Conservation (phyloP, 2,797 vertebrate species). For the Vipera ursinii region DNA sequence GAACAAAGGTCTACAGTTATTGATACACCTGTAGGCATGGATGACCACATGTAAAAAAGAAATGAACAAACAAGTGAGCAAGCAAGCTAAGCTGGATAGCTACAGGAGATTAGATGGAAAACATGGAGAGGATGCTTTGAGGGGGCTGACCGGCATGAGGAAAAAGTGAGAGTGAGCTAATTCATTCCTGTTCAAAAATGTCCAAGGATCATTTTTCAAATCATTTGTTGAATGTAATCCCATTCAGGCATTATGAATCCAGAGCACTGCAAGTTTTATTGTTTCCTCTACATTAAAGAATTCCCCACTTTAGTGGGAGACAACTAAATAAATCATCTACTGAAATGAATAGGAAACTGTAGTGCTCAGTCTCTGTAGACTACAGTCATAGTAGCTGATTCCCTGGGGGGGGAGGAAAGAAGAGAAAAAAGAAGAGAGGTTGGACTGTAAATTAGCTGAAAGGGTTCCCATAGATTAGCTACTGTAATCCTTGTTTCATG, state of each 20-base stretch:
- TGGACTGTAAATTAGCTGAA: conserved; percentile 3
- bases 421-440: background rate
- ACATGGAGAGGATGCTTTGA: background rate
- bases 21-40: background rate
- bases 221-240: background rate
- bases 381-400: background rate
- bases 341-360: background rate
- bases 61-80: background rate
- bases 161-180: background rate
- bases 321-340: background rate
- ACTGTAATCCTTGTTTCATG: conserved; percentile 46
- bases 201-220: background rate
- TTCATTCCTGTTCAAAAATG: background rate
- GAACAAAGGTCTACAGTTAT: background rate
- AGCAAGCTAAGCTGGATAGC: background rate
- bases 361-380: background rate
- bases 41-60: background rate
- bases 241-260: background rate
- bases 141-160: background rate
- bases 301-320: background rate
- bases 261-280: background rate
- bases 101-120: background rate
- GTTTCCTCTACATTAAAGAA: background rate
- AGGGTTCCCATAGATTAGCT: conserved; percentile 31
- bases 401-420: background rate